Base-by-base conservation (phyloP, 2,797 vertebrate genomes). In the Nasua narica region DNA sequence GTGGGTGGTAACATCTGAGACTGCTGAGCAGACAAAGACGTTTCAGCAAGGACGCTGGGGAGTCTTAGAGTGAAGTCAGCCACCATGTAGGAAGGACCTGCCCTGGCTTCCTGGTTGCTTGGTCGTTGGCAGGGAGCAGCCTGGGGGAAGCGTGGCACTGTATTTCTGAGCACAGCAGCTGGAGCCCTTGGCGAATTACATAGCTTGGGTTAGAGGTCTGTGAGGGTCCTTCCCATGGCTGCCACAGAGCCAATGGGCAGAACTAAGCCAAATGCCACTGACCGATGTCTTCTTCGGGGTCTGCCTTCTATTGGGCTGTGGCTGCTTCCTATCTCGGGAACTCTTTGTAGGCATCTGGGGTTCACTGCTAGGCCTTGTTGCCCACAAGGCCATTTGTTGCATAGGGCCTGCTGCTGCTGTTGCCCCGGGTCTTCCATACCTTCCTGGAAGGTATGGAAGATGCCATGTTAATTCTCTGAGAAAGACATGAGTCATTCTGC, bases 41-140 rank as follows among this genome's bases (percentile, higher is more conserved):
- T 25, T 27, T 37, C 32, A 11, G 56, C 27, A 15, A 85, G 70
- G 65, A 12, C 48, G 18, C 54, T 48, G 67, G 21, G 52, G 88
- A 35, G 14, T 46, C 37, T 77, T n/a, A 62, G 70, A 90, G 56
- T 12, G 56, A 35, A 82, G 87, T 2, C 3, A 56, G 40, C 29
- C 0, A 2, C 65, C 18, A 46, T 43, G 21, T 48, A 15, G 69
- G 27, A 7, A 25, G 0, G 56, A 37, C 32, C 54, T 76, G 85
- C 56, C 37, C 76, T 8, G 1, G 54, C 78, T 25, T 35, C 54
- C n/a, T 37, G 27, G 21, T n/a, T 19, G 43, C 0, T 0, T 2
- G 19, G 60, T 76, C 29, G 15, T 5, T 23, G 69, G 40, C 69
- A 19, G 43, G 78, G 14, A 18, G 43, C 23, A 60, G 58, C 58